These are phyloP conservation scores for Alligator sinensis DNA, from an alignment of 2,113 vertebrate species.

Conservation along the genomic window DNA sequence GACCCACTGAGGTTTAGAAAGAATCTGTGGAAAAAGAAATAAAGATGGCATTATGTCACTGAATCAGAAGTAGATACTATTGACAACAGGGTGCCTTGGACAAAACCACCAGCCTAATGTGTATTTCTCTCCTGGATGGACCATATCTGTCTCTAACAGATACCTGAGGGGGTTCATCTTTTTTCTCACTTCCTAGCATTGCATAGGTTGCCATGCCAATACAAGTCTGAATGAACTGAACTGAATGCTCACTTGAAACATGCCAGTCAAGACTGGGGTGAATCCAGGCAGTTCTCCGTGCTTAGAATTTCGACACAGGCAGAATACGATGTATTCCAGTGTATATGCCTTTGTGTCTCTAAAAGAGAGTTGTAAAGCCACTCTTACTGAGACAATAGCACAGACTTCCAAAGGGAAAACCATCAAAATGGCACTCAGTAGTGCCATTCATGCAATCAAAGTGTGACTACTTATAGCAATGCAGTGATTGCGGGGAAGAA, in stretches of 20 bases:
- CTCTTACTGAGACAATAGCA: neutral
- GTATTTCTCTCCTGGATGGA: neutral
- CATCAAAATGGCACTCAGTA: neutral
- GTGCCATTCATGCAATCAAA: neutral
- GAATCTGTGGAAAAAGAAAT: neutral
- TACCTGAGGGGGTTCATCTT: neutral
- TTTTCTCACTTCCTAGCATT: neutral
- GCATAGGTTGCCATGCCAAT: neutral
- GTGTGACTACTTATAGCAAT: neutral
- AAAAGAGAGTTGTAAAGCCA: neutral
- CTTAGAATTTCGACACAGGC: neutral
- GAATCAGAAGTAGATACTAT: neutral
- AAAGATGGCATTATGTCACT: neutral
- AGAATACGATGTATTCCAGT: neutral
- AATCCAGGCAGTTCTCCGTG: neutral
- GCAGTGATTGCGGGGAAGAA: neutral
- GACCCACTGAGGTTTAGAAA: neutral
- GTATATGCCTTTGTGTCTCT: neutral
- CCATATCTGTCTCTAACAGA: neutral
- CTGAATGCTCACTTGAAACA: neutral
- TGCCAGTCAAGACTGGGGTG: neutral
- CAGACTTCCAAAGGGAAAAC: neutral
- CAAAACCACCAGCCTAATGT: neutral
- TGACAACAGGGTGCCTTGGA: neutral
- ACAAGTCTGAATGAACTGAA: neutral